These are phyloP conservation scores for Phaethon lepturus DNA, from an alignment of 2,113 vertebrate genomes.

Conservation along the genomic window DNA sequence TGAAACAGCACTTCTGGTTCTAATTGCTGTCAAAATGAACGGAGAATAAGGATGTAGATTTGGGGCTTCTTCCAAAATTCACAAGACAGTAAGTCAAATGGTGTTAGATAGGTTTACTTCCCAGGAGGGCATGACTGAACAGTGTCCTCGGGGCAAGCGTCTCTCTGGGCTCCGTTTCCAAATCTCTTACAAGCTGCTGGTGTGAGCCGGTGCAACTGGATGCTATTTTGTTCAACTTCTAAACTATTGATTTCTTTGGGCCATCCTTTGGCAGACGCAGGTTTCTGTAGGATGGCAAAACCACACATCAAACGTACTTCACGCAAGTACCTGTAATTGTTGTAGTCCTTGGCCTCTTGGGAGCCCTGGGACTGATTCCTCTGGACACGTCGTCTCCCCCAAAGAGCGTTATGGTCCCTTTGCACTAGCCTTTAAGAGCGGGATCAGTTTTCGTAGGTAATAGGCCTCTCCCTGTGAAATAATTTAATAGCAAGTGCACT, in stretches of 20 bases:
- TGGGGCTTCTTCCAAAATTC: neutral
- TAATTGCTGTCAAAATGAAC: neutral
- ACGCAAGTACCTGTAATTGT: neutral
- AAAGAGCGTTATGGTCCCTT: neutral
- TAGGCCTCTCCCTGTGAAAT: constrained; percentile 16
- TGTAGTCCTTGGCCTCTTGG: neutral
- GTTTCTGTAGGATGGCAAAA: neutral
- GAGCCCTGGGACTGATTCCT: neutral
- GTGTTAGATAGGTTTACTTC: neutral
- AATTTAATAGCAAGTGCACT: neutral
- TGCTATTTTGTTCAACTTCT: neutral
- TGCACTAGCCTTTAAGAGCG: neutral
- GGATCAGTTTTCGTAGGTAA: neutral
- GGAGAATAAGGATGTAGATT: neutral
- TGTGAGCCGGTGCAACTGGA: neutral
- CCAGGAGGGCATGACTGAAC: neutral
- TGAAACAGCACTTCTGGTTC: neutral
- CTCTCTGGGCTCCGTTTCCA: neutral
- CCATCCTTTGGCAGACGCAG: neutral
- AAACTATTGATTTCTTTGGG: neutral
- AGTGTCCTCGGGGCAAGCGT: neutral
- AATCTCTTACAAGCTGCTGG: neutral
- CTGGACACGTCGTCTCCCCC: neutral
- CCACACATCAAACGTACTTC: neutral
- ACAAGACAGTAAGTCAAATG: neutral